Percentiles rank a stretch among this genome's conserved stretches.
phyloP scores from a whole-genome alignment of 2,888 invertebrate genomes.

The Drosophila neotestacea region DNA sequence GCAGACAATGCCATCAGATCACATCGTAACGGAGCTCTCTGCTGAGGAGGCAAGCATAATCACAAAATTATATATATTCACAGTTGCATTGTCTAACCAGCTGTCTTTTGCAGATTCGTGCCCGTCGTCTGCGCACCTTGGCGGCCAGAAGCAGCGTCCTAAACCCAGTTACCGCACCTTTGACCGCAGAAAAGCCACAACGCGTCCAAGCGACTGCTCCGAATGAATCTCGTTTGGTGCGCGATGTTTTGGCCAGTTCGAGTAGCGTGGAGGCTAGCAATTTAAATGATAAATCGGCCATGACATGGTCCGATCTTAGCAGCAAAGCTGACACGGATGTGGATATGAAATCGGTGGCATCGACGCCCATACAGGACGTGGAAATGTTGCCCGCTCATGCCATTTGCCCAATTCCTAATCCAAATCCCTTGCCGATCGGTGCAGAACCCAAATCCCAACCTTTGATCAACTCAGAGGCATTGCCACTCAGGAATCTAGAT shows the following conservation, averaged over 20 bases:
- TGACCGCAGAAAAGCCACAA: conserved; percentile 52
- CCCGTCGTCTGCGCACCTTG: conserved; percentile 82
- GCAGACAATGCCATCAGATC: conserved; percentile 17
- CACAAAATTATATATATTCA: neutral
- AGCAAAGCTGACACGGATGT: conserved; percentile 76
- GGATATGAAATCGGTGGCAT: conserved; percentile 78
- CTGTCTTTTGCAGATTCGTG: conserved; percentile 84
- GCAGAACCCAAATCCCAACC: neutral
- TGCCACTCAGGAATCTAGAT: conserved; percentile 77
- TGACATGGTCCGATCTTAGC: conserved; percentile 42
- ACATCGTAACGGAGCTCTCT: conserved; percentile 90
- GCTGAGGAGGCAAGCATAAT: conserved; percentile 92
- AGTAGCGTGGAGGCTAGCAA: conserved; percentile 35
- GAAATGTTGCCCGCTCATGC: conserved; percentile 85
- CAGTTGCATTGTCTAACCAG: conserved; percentile 8
- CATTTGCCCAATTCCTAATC: conserved; percentile 7
- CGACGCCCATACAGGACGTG: conserved; percentile 84
- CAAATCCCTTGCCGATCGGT: neutral
- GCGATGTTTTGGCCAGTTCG: conserved; percentile 52
- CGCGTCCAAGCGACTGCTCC: conserved; percentile 65
- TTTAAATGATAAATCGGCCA: conserved; percentile 32
- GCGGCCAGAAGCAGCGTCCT: conserved; percentile 67
- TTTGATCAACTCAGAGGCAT: neutral
- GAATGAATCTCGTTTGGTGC: conserved; percentile 82
- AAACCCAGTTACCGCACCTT: conserved; percentile 5